phyloP scores from a whole-genome alignment of 2,113 vertebrate genomes.

The Ahaetulla prasina region DNA sequence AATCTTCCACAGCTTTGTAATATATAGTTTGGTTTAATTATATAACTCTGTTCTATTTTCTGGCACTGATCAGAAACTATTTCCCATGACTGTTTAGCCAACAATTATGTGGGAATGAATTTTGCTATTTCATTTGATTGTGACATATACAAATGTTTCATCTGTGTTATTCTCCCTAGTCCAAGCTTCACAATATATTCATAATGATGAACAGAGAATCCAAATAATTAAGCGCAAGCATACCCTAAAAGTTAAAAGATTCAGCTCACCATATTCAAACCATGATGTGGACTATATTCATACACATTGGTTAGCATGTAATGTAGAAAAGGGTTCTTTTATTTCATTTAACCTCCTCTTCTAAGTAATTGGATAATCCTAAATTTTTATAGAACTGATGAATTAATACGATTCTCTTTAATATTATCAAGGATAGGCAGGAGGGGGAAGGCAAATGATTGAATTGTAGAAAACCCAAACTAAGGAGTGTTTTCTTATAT shows the following conservation, averaged over 20 bases:
- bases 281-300: background rate
- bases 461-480: background rate
- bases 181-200: background rate
- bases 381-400: fast-evolving
- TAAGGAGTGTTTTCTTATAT: background rate
- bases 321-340: background rate
- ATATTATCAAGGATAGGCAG: background rate
- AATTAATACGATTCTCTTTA: background rate
- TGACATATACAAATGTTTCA: background rate
- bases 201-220: background rate
- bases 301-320: background rate
- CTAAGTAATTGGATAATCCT: background rate
- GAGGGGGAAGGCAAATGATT: background rate
- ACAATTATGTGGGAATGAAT: background rate
- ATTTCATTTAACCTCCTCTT: background rate
- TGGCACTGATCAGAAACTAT: background rate
- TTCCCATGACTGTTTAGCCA: slow-evolving; percentile 30
- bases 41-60: background rate
- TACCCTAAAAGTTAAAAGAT: background rate
- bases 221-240: background rate
- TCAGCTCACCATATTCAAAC: background rate
- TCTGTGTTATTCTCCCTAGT: background rate
- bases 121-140: slow-evolving; percentile 13
- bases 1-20: slow-evolving; percentile 33
- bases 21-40: slow-evolving; percentile 33